Evolutionary conservation across 2,797 vertebrate genomes (phyloP), one percentile per base, ranked within the genome.

Genomic region (Lateolabrax maculatus): DNA sequence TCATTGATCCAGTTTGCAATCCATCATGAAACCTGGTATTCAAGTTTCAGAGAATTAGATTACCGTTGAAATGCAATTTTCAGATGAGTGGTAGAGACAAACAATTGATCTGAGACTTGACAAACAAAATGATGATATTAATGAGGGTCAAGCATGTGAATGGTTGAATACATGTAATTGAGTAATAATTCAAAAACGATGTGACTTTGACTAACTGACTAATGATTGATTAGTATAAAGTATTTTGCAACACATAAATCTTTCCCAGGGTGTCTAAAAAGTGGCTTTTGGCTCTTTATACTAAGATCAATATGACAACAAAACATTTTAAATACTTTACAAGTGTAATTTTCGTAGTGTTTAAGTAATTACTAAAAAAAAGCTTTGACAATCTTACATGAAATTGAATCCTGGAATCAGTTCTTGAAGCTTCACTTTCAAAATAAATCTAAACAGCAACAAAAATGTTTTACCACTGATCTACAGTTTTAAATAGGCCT

Each of bases 1-100:
- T 29, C 36, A 74, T 56, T 48, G 53, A 79, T 75, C 52, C n/a
- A 27, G 23, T 62, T 60, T 55, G 31, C 34, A 16, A 53, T 36
- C 25, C 0, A 1, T 69, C 43, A 49, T 55, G 3, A 70, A 62
- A 64, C 53, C 25, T 25, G 10, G 12, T 53, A 3, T 57, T 79
- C 62, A 69, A 43, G 51, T 77, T 83, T 80, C 48, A 77, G 61
- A 16, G 63, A 71, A 84, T 80, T 25, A 75, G 44, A 75, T 84
- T 58, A 34, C 11, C 13, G 6, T 39, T 74, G 18, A 69, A 37
- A 68, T 34, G 27, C 72, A 58, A 34, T 68, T 83, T 79, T 75
- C 27, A 61, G 34, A 75, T 18, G 25, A 71, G 43, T 13, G 21
- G 15, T n/a, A 34, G 60, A 71, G 77, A 85, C 41, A n/a, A n/a